A percentile compares a stretch with the other conserved stretches of the same genome.
These are phyloP conservation scores for Cyanocitta stelleri DNA, from an alignment of 2,113 vertebrate species.

Conservation along the genomic window DNA sequence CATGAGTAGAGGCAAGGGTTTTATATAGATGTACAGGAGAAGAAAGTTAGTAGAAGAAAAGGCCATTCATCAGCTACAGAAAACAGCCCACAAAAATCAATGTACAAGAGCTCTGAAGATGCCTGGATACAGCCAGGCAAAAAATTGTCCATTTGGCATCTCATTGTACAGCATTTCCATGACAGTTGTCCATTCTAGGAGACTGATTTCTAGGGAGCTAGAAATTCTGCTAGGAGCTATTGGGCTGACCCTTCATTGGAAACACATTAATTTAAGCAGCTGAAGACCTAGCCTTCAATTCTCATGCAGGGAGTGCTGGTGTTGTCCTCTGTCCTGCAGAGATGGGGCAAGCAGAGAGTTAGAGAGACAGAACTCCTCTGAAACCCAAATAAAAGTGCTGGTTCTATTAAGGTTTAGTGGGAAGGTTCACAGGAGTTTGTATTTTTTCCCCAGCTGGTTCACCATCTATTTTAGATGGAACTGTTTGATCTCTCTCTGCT, in stretches of 20 bases:
- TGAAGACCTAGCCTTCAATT: neutral
- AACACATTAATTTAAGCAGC: neutral
- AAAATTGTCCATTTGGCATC: neutral
- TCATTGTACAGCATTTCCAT: neutral
- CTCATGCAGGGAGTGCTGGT: neutral
- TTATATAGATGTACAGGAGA: neutral
- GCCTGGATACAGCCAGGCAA: neutral
- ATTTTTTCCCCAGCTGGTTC: slow-evolving; percentile 1
- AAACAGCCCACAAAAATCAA: neutral
- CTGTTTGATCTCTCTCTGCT: slow-evolving; percentile 48
- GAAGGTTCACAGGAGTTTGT: neutral
- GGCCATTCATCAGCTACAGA: neutral
- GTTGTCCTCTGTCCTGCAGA: neutral
- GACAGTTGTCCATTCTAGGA: neutral
- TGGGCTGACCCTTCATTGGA: neutral
- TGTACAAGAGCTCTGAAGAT: neutral
- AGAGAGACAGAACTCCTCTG: neutral
- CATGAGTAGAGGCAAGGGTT: neutral
- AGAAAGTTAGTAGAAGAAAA: neutral
- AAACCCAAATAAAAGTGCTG: neutral
- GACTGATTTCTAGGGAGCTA: neutral
- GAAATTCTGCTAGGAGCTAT: neutral
- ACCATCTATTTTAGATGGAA: slow-evolving; percentile 30
- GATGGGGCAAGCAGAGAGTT: neutral
- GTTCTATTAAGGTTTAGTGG: neutral